Conservation (phyloP, 2,113 vertebrate genomes). For the Oncorhynchus mykiss region DNA sequence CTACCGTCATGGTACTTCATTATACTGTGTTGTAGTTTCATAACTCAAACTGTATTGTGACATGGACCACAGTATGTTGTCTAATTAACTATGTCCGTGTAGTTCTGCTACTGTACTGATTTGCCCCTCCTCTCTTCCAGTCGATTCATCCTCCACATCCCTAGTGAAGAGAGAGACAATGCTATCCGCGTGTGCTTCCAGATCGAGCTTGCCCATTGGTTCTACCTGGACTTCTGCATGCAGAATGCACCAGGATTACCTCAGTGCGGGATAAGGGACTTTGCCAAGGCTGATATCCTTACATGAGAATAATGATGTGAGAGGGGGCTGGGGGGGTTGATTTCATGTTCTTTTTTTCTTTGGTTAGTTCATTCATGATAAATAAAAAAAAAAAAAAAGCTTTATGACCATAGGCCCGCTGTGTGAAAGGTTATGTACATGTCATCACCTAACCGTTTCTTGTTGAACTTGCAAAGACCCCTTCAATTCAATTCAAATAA, state of each 20-base stretch:
- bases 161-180: slow-evolving; percentile 97
- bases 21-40: no score
- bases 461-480: neutral
- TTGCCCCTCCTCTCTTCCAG: slow-evolving; percentile 64
- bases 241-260: slow-evolving; percentile 94
- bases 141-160: slow-evolving; percentile 98
- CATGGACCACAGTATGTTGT: no score
- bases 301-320: slow-evolving; percentile 8
- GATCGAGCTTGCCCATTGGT: slow-evolving; percentile 99
- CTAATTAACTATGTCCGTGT: neutral
- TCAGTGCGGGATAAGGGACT: slow-evolving; percentile 98
- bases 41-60: no score
- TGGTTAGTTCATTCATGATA: neutral
- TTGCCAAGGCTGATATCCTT: slow-evolving; percentile 99
- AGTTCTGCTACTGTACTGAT: neutral
- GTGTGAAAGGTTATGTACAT: neutral
- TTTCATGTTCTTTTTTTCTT: neutral
- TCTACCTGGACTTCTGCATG: slow-evolving; percentile 99
- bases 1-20: no score
- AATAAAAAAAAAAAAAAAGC: neutral
- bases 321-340: no score
- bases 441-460: neutral
- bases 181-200: slow-evolving; percentile 98
- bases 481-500: neutral
- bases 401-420: neutral